Evolutionary conservation across 2,797 vertebrate species (phyloP), one percentile per base, ranked within the genome.

Genomic region (Zenarchopterus dispar): DNA sequence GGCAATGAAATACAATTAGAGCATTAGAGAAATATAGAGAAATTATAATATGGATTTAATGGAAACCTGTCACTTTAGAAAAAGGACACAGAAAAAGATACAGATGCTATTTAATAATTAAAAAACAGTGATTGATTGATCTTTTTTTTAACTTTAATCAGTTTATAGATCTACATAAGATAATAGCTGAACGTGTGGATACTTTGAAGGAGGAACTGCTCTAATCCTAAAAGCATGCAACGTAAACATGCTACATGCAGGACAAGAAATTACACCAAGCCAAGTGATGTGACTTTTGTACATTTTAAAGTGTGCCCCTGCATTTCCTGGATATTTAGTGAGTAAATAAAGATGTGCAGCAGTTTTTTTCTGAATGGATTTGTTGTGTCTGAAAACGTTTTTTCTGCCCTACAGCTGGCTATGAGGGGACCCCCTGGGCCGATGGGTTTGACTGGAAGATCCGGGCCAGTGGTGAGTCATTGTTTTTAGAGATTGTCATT

Each of bases 391-490:
- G 36, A 39, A 36, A 10, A 10, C 16, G 77, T 41, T 70, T 50
- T 67, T 47, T 85, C 42, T 81, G 67, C 18, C 65, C 75, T 81
- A 60, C 89, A 99, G 98, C 95, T 99, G 87, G 98, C 98, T 45
- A 95, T 99, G 94, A 94, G 96, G 86, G 98, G 98, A 62, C 94
- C 97, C 7, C 80, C 97, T 21, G 98, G 98, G 79, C 97, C 98
- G 4, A 99, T 98, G 97, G 98, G 98, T 87, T 88, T 99, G 73
- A 99, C 98, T 43, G 98, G 98, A 94, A 93, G 98, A 92, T 95
- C 97, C 4, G 98, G 98, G 54, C 97, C 98, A 82, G 96, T 99
- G 96, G 98, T 99, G 94, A 89, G 97, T 95, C 62, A 57, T 18
- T 54, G 15, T 22, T 61, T 18, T 19, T 46, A 23, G 2, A 13